These are phyloP conservation scores for Megamerina dolium DNA, from an alignment of 2,888 invertebrate species.

Conservation along the genomic window DNA sequence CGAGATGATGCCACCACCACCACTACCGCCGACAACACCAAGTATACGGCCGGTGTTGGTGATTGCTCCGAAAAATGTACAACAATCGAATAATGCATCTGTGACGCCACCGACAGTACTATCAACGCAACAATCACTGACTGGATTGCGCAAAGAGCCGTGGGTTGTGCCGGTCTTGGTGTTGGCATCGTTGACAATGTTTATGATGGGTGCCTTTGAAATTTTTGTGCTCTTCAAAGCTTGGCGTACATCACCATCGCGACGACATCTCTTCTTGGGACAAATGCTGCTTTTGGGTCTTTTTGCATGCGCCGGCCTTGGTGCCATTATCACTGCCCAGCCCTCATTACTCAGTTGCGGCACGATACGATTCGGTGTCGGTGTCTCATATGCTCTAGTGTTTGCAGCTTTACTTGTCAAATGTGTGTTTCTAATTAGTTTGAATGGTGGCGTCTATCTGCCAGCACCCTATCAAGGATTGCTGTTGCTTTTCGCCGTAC, in stretches of 20 bases:
- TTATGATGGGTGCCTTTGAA: conserved; percentile 81
- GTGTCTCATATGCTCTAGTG: conserved; percentile 76
- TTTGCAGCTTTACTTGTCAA: conserved; percentile 90
- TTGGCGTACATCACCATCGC: conserved; percentile 73
- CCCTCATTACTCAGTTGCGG: conserved; percentile 77
- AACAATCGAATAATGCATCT: conserved; percentile 15
- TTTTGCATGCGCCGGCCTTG: conserved; percentile 73
- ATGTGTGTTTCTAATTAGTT: conserved; percentile 85
- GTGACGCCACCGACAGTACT: conserved; percentile 33
- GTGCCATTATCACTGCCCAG: conserved; percentile 69
- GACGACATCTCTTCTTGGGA: conserved; percentile 79
- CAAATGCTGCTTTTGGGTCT: conserved; percentile 80
- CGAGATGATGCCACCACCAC: conserved; percentile 20
- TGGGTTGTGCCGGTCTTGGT: conserved; percentile 90
- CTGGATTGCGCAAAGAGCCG: conserved; percentile 61
- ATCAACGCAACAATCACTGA: conserved; percentile 39
- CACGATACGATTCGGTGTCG: conserved; percentile 73
- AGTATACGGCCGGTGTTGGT: conserved; percentile 30
- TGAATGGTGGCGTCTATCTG: conserved; percentile 85
- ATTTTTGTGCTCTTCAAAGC: conserved; percentile 82
- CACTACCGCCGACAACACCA: conserved; percentile 23
- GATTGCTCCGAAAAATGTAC: conserved; percentile 28
- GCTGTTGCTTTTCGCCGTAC: conserved; percentile 81
- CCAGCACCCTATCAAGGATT: conserved; percentile 89
- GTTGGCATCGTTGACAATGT: conserved; percentile 75